Conservation (phyloP, 2,113 vertebrate genomes). For the Sinocyclocheilus grahami region DNA sequence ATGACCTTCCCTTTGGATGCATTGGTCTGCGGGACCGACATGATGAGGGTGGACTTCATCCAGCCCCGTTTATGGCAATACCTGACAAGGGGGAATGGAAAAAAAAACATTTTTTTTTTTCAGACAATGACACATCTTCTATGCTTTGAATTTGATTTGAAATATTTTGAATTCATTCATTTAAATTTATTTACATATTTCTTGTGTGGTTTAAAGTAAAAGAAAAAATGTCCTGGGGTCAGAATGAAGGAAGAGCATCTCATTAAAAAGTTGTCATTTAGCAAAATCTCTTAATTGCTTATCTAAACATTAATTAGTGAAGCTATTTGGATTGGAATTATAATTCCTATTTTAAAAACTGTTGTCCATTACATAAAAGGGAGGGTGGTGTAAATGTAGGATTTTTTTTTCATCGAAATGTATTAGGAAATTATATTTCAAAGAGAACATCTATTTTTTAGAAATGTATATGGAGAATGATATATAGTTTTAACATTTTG, state of each 20-base stretch:
- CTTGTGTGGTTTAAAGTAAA: not conserved
- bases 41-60: conserved; percentile 93
- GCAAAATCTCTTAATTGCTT: no score
- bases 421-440: no score
- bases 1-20: conserved; percentile 97
- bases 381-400: no score
- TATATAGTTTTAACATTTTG: not conserved
- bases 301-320: no score
- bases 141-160: not conserved
- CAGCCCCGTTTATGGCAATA: conserved; percentile 93
- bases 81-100: conserved; percentile 65
- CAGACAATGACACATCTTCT: not conserved
- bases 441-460: no score
- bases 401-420: no score
- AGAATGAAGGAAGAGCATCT: not conserved
- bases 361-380: no score
- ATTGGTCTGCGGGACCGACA: conserved; percentile 95
- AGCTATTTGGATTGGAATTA: no score
- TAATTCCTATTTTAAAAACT: no score
- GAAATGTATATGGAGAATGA: no score
- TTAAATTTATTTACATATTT: not conserved
- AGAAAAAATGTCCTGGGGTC: not conserved
- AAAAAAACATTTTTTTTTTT: not conserved
- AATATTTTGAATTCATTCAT: not conserved
- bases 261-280: not conserved